Percentiles rank a stretch among this genome's conserved stretches.
phyloP scores from a whole-genome alignment of 2,113 vertebrate genomes.

The Aphyosemion australe region DNA sequence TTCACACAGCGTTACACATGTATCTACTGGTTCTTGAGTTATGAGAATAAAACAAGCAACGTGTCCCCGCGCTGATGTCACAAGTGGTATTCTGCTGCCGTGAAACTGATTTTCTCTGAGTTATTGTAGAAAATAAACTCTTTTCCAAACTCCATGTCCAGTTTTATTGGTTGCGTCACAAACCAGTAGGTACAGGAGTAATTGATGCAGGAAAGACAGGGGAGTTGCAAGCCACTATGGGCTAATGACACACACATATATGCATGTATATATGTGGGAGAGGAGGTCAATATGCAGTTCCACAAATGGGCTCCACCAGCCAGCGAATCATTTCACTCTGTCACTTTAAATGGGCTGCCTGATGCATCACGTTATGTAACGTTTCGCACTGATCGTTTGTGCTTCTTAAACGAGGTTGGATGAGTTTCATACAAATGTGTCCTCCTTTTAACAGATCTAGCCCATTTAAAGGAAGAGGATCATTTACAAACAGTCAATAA shows the following conservation, averaged over 20 bases:
- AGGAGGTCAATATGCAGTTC: constrained; percentile 9
- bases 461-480: constrained; percentile 73
- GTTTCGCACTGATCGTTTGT: neutral
- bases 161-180: constrained; percentile 74
- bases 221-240: constrained; percentile 8
- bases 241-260: constrained; percentile 34
- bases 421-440: neutral
- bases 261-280: constrained; percentile 3
- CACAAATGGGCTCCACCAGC: constrained; percentile 37
- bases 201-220: constrained; percentile 23
- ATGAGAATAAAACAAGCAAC: constrained; percentile 27
- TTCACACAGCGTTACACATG: constrained; percentile 58
- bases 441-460: constrained; percentile 5
- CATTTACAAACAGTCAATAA: constrained; percentile 25
- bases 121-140: constrained; percentile 21
- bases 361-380: constrained; percentile 1
- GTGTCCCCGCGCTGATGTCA: constrained; percentile 21
- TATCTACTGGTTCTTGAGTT: constrained; percentile 76
- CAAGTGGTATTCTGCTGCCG: constrained; percentile 5
- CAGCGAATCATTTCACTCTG: constrained; percentile 29
- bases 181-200: constrained; percentile 79
- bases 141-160: constrained; percentile 71
- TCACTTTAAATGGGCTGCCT: constrained; percentile 70
- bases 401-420: constrained; percentile 4
- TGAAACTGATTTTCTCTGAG: constrained; percentile 13